Base-by-base conservation (phyloP, 2,113 vertebrate genomes). In the Narcine bancroftii region DNA sequence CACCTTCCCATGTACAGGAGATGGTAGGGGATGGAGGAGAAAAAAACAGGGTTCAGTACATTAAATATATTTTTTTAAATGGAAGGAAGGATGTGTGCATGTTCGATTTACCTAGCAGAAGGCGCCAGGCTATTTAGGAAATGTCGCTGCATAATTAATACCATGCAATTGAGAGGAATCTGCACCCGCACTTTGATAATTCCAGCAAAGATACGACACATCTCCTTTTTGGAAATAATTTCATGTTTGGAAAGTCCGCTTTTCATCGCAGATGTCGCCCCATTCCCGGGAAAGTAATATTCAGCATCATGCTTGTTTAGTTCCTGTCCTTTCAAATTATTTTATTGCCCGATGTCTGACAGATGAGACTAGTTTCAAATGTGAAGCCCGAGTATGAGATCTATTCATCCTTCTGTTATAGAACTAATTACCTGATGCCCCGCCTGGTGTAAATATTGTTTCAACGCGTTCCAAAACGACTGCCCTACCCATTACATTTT, bases 121-220 rank as follows among this genome's bases (percentile, higher is more conserved):
- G 93, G 92, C 94, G 93, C 81, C 79, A 6, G 92, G 87, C 93
- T 94, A 93, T 94, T 95, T 94, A 95, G 93, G 93, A 94, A 93
- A 93, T 1, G 39, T 75, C 89, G 94, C 93, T 95, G 93, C 94
- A 95, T 95, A 94, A 95, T n/a, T 94, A 95, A 95, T 95, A 92
- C 93, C 11, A 89, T 91, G 91, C 50, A 56, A 4, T 93, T 93
- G 42, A 66, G 19, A 10, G 66, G 63, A 17, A 13, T 83, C 65
- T 91, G 89, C 36, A 33, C 92, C 92, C 72, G 81, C 42, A 36
- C 94, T 95, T 95, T 95, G 94, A 95, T 95, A 94, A 93, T 92
- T 92, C 89, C 89, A 56, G 85, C 85, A 83, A 85, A 1, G 15
- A 42, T 72, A 69, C 77, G 81, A 76, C 92, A 93, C 89, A 75